Base-by-base conservation (phyloP, 2,113 vertebrate species). In the Mugil cephalus region DNA sequence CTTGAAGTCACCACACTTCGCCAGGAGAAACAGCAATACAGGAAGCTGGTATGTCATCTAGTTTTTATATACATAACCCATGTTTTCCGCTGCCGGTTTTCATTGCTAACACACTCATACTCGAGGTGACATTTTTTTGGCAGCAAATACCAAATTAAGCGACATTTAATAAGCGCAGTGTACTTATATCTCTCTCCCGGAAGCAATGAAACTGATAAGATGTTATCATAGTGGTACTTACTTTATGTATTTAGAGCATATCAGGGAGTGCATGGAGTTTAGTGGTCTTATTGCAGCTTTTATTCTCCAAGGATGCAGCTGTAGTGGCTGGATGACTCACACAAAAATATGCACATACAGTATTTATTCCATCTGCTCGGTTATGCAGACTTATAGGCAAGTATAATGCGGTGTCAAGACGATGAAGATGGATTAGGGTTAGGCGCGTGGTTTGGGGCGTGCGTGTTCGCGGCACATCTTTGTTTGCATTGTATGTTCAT, bases 1-100 rank as follows among this genome's bases (percentile, higher is more conserved):
- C 86, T 88, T 35, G 66, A 94, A 90, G 93, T 93, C 68, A 79
- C 92, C 19, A 66, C 87, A 21, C 82, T 90, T 46, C 90, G 73
- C 17, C 90, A 82, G 47, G 89, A 91, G 39, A 77, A 87, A 60
- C 90, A 64, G 48, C 91, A 38, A 2, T 74, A 87, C 58, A 84
- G 53, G 56, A 83, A 85, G 54, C 76, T 71, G 82, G 95, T 95
- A 89, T 1, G 40, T 0, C 42, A 30, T 17, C 1, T 5, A 53
- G 5, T 19, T 58, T 19, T 12, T 1, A 48, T 17, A 58, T 10
- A 14, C 39, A 42, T 11, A 36, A 54, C 24, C 30, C 10, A 6
- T 36, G 21, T 67, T 4, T 13, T 59, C 36, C 13, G 13, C 17
- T 14, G 19, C n/a, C 7, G 14, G 4, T 45, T 19, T 40, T 40